phyloP scores from a whole-genome alignment of 2,113 vertebrate genomes.

The Tachysurus fulvidraco region DNA sequence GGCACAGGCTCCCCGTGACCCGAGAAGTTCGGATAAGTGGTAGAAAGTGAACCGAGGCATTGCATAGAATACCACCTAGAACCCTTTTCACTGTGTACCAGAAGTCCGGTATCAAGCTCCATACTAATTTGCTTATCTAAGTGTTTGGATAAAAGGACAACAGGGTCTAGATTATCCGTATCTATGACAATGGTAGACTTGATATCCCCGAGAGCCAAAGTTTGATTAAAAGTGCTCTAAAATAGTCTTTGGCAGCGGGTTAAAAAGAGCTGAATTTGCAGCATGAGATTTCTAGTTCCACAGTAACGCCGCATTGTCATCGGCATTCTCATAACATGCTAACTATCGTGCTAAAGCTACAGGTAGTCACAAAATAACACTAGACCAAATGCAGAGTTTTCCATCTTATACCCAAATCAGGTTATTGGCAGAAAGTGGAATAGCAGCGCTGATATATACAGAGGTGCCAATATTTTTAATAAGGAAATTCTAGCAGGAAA shows the following conservation, averaged over 20 bases:
- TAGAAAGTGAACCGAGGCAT: too few relatives aligned
- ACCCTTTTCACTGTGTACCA: background rate
- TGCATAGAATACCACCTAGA: background rate
- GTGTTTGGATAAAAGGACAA: background rate
- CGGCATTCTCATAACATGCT: background rate
- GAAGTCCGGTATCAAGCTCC: background rate
- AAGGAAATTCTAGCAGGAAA: background rate
- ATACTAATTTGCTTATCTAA: background rate
- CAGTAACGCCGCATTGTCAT: constrained; percentile 30
- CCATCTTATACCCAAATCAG: background rate
- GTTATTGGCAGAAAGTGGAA: background rate
- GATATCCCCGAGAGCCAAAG: background rate
- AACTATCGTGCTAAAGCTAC: background rate
- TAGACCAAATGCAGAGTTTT: background rate
- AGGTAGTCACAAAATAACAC: background rate
- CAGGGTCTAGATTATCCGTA: background rate
- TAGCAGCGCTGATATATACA: background rate
- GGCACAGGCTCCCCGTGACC: too few relatives aligned
- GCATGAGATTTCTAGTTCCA: constrained; percentile 8
- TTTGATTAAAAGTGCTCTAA: constrained; percentile 36
- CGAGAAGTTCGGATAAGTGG: too few relatives aligned
- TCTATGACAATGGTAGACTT: background rate
- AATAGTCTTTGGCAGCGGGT: constrained; percentile 4
- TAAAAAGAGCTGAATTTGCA: constrained; percentile 25
- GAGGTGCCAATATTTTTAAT: background rate